A percentile compares a stretch with the other conserved stretches of the same genome.
Evolutionary conservation across 2,797 vertebrate species (phyloP).

Genomic region (Oceanodroma leucorhoa): DNA sequence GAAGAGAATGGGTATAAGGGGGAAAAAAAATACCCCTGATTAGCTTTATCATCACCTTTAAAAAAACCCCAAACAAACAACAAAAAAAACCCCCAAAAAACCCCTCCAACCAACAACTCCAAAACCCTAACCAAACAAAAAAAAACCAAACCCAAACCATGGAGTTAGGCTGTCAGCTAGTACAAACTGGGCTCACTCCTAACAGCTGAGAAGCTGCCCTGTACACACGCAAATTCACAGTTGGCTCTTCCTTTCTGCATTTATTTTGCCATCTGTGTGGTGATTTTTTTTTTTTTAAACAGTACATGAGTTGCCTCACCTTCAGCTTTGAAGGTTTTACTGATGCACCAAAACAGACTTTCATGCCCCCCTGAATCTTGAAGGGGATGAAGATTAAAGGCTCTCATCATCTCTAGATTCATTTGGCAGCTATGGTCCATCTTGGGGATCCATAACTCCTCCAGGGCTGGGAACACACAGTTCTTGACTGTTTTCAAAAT

Average conservation of each 20-base stretch:
- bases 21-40: neutral
- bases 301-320: neutral
- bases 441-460: neutral
- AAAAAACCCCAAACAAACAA: neutral
- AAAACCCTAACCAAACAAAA: neutral
- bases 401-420: neutral
- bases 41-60: neutral
- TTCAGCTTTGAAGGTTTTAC: constrained; percentile 38
- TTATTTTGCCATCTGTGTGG: constrained; percentile 46
- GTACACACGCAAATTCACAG: neutral
- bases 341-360: neutral
- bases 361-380: neutral
- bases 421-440: constrained; percentile 18
- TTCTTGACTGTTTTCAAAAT: constrained; percentile 63
- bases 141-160: neutral
- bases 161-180: neutral
- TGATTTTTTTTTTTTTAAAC: neutral
- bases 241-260: neutral
- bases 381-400: constrained; percentile 12
- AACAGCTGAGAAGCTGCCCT: neutral
- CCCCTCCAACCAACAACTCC: neutral
- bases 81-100: neutral
- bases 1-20: neutral
- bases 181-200: neutral
- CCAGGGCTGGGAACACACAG: constrained; percentile 34